Base-by-base conservation (phyloP, 1,140 invertebrate genomes). In the Diorhabda sublineata region DNA sequence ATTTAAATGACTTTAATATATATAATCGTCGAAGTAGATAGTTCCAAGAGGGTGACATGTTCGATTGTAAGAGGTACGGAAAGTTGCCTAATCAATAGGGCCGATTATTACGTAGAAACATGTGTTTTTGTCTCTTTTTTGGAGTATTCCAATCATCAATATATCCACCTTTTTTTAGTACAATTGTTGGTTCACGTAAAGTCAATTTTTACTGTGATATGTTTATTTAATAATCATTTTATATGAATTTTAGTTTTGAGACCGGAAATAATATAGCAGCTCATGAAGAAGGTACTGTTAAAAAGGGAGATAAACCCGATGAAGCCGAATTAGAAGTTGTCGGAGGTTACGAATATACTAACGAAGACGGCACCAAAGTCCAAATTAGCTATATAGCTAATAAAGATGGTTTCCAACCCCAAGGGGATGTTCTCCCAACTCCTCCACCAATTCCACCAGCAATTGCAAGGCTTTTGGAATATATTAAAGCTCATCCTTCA, bases 381-480 rank as follows among this genome's bases (percentile, higher is more conserved):
- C 69, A 74, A 1, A 73, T 89, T 1, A 76, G 70, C 3, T 89
- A 89, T 78, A 75, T 81, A 58, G 86, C 87, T 56, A 85, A 88
- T 71, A 81, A 88, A 63, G 84, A 83, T 61, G 85, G 86, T 42
- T 88, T 84, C 82, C 85, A 84, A 11, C 82, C 86, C 2, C 78
- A 84, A 68, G 85, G 85, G 6, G 84, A 83, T 42, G 87, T 88
- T 71, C 77, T 90, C 0, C 89, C 89, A 42, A 91, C 90, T 3
- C 85, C 90, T 3, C 90, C 90, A 1, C 89, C 90, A 26, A 86
- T 91, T 57, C 90, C 90, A 5, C 85, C 83, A 63, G 88, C 87
- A 2, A 91, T 91, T 66, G 84, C 84, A 70, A 86, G 84, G 70
- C 85, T 89, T 60, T 61, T 73, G 42, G 70, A 73, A 63, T 73